phyloP scores from a whole-genome alignment of 2,113 vertebrate genomes.

The Dunckerocampus dactyliophorus region DNA sequence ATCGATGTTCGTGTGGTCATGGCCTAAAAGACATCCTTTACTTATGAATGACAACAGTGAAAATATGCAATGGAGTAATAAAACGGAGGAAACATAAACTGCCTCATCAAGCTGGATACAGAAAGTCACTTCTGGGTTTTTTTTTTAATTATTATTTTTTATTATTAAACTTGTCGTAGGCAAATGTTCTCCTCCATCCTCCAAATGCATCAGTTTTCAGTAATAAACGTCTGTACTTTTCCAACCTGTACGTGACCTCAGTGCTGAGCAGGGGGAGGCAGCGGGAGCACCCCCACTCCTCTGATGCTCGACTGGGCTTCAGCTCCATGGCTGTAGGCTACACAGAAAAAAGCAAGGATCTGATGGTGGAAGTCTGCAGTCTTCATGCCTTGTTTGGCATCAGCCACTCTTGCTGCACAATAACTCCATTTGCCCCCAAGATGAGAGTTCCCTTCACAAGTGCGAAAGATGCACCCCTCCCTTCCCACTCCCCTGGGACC shows the following conservation, averaged over 20 bases:
- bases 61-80: too few relatives aligned
- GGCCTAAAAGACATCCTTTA: too few relatives aligned
- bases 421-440: constrained; percentile 75
- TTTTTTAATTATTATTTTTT: too few relatives aligned
- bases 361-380: constrained; percentile 65
- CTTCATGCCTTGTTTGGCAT: constrained; percentile 77
- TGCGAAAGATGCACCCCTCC: constrained; percentile 60
- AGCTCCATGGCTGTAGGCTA: constrained; percentile 65
- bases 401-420: constrained; percentile 69
- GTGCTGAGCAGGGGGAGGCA: constrained; percentile 28
- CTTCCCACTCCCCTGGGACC: constrained; percentile 70
- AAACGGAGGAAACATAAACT: too few relatives aligned
- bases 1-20: too few relatives aligned
- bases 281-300: constrained; percentile 33
- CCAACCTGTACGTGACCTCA: background rate
- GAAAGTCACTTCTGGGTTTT: too few relatives aligned
- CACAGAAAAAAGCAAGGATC: constrained; percentile 53
- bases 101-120: too few relatives aligned
- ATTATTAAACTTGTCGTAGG: too few relatives aligned
- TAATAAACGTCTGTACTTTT: constrained; percentile 7
- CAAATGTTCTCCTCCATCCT: background rate
- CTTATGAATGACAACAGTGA: too few relatives aligned
- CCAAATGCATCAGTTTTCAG: background rate
- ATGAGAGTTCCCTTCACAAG: constrained; percentile 58
- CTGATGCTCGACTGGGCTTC: constrained; percentile 63